Evolutionary conservation across 2,113 vertebrate species (phyloP), one percentile per base, ranked within the genome.

Genomic region (Hippocampus guttulatus): DNA sequence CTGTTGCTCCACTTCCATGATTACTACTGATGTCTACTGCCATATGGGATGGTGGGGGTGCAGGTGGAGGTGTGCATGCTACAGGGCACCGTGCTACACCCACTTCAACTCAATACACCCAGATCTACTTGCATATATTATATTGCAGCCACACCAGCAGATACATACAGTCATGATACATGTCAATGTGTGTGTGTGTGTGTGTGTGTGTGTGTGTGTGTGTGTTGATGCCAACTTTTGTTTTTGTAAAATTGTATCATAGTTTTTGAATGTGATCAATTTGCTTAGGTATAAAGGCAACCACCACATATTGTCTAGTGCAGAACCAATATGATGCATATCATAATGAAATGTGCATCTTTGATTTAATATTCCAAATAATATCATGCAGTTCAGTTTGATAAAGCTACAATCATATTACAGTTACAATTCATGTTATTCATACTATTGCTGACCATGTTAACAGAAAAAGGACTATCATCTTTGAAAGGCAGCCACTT

Each of bases 1-100:
- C 85, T 90, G 87, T 89, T 92, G 92, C 90, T 91, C 90, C 88
- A 92, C 88, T 91, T 91, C 90, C 85, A 88, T 91, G 89, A 93
- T 92, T 92, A 92, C 88, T 89, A 88, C 88, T 91, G 85, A 86
- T 91, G 88, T 87, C 87, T 78, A 60, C 79, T 78, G 88, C 90
- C 92, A 93, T 92, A 91, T 92, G 91, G 91, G 87, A 33, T 68
- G 75, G 55, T 66, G 77, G 80, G 81, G 80, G 63, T 73, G 80
- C 77, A 71, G 88, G 81, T 81, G 78, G 81, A 74, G 73, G 38
- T 3, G 57, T 47, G n/a, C 40, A 41, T 21, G 81, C 69, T 49
- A 9, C 75, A 72, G 70, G 74, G 73, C 75, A 86, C 70, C 70
- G 78, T 10, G 33, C 76, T 52, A 74, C 54, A 74, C 64, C 66